These are phyloP conservation scores for Redunca redunca DNA, from an alignment of 2,113 vertebrate species.

Conservation along the genomic window DNA sequence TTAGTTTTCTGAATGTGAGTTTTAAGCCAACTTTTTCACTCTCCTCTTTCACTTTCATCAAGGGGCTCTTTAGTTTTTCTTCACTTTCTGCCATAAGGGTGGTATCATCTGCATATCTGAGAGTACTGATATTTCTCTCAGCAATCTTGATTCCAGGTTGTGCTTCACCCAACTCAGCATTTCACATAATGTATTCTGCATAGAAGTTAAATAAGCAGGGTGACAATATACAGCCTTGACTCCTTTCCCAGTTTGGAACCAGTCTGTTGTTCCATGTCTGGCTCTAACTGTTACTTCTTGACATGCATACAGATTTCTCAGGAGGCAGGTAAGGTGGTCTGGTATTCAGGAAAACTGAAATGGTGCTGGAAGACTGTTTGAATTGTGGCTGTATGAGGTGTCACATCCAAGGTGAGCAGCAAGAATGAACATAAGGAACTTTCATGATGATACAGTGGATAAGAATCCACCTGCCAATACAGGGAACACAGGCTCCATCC, in stretches of 20 bases:
- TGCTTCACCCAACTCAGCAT: not conserved
- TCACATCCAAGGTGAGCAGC: not conserved
- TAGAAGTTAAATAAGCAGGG: not conserved
- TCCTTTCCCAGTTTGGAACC: not conserved
- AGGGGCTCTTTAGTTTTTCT: not conserved
- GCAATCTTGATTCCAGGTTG: not conserved
- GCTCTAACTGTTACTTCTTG: not conserved
- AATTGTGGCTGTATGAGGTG: not conserved
- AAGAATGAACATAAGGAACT: not conserved
- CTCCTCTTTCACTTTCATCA: not conserved
- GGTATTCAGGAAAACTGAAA: not conserved
- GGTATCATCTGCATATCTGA: not conserved
- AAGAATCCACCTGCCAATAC: not conserved
- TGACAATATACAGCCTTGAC: not conserved
- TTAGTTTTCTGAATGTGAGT: not conserved
- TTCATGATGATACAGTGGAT: not conserved
- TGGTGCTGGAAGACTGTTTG: not conserved
- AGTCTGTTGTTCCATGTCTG: not conserved
- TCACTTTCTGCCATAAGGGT: not conserved
- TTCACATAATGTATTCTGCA: not conserved
- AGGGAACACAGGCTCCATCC: not conserved
- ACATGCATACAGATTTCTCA: not conserved
- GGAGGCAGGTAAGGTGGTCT: not conserved
- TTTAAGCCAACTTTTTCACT: not conserved
- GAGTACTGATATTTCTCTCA: accelerated